Base-by-base conservation (phyloP, 1,140 invertebrate genomes). In the Ectropis grisescens region DNA sequence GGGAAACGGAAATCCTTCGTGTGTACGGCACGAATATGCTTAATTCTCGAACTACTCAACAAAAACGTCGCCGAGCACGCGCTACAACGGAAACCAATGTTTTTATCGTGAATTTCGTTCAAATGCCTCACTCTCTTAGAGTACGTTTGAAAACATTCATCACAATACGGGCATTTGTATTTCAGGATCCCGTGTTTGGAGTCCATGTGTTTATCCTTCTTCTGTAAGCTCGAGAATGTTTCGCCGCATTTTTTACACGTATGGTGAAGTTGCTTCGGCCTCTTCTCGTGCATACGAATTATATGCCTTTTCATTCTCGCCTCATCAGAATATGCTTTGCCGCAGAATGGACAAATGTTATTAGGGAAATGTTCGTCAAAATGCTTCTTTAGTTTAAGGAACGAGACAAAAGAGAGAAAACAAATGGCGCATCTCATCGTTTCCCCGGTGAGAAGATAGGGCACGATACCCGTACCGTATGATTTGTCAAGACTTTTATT, bases 281-380 rank as follows among this genome's bases (percentile, higher is more conserved):
- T n/a, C n/a, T 19, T 19, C 8, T 19, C 16, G 8, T 19, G 16
- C 8, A 8, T 4, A 9, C 53, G 68, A 0, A 56, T 24, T 23
- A 72, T 44, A 37, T 82, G 79, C 1, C 67, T 45, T 47, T 60
- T 58, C 1, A 81, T 41, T 23, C 71, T 53, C 9, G 59, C 47
- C 0, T 46, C 36, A 61, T 0, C 66, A 51, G n/a, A n/a, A 25
- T 80, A 82, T 0, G 62, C 54, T 44, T 78, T 79, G 0, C 79
- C 79, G 41, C 79, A 82, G 29, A 65, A 54, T 35, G 49, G 65
- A 32, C 79, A 82, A 11, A 81, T 76, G 32, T 75, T 65, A 30
- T 74, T 78, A 1, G 65, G 70, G 46, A 66, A 78, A 27, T 82
- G 79, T 12, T 60, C 41, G 15, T 80, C 78, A 52, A 82, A 71